These are phyloP conservation scores for Oenanthe melanoleuca DNA, from an alignment of 2,113 vertebrate species.

Conservation along the genomic window DNA sequence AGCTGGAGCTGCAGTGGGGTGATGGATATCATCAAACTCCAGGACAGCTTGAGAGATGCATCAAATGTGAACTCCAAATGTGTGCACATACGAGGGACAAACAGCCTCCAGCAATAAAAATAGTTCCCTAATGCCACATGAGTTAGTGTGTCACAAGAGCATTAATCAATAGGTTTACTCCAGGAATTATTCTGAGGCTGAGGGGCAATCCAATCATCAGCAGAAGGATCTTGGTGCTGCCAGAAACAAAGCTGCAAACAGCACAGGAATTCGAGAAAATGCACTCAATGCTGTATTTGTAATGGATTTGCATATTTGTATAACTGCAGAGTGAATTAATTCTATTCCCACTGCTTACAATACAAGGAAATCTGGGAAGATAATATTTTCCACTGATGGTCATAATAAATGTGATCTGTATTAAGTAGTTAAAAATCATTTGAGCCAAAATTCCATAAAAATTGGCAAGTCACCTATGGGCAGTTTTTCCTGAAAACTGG, in stretches of 20 bases:
- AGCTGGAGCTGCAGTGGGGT: background rate
- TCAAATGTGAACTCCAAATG: background rate
- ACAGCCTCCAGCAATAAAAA: background rate
- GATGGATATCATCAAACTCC: background rate
- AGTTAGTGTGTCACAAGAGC: background rate
- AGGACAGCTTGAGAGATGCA: background rate
- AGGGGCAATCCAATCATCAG: background rate
- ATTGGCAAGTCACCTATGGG: background rate
- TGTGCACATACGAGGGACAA: background rate
- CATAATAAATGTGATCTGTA: conserved; percentile 27
- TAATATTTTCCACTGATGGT: conserved; percentile 36
- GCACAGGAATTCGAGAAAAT: conserved; percentile 18
- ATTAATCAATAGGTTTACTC: conserved; percentile 30
- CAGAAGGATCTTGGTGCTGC: conserved; percentile 19
- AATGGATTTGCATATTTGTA: conserved; percentile 33
- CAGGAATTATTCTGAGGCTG: background rate
- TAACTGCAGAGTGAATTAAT: conserved; percentile 39
- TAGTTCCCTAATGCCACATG: background rate
- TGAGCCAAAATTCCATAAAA: conserved; percentile 21
- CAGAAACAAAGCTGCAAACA: conserved; percentile 51
- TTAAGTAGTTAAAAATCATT: conserved; percentile 40
- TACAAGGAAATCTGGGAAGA: conserved; percentile 3
- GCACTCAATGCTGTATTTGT: background rate
- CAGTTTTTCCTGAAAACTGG: conserved; percentile 21
- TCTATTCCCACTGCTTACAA: conserved; percentile 44